phyloP scores from a whole-genome alignment of 2,797 vertebrate genomes.

The Vespertilio murinus region DNA sequence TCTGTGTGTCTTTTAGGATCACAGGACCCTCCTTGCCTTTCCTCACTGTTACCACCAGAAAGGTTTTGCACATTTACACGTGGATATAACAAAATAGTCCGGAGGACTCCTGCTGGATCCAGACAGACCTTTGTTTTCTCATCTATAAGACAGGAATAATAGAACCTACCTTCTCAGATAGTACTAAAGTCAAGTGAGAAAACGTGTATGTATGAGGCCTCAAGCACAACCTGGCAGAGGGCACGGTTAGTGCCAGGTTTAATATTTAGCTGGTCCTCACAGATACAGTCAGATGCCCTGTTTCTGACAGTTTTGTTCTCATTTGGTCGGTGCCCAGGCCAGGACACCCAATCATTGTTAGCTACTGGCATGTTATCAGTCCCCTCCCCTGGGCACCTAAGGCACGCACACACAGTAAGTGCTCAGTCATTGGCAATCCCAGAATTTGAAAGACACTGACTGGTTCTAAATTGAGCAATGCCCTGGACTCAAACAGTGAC shows the following conservation, averaged over 20 bases:
- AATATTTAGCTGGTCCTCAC: background rate
- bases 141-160: background rate
- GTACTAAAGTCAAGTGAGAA: background rate
- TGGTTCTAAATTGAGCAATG: background rate
- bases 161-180: background rate
- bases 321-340: background rate
- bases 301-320: background rate
- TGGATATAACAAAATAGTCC: background rate
- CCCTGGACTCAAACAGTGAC: background rate
- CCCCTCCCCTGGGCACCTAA: background rate
- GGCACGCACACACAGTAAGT: background rate
- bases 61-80: too few species aligned
- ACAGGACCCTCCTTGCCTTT: background rate
- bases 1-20: background rate
- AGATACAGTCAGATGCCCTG: background rate
- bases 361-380: background rate
- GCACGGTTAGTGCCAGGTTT: background rate
- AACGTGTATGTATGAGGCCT: background rate
- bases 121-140: background rate
- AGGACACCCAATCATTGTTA: background rate
- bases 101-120: background rate
- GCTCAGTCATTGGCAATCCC: background rate
- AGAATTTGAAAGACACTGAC: background rate
- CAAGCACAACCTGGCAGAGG: background rate
- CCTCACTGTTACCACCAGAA: background rate